Conservation (phyloP, 1,140 invertebrate species). For the Panagrolaimus sp. region DNA sequence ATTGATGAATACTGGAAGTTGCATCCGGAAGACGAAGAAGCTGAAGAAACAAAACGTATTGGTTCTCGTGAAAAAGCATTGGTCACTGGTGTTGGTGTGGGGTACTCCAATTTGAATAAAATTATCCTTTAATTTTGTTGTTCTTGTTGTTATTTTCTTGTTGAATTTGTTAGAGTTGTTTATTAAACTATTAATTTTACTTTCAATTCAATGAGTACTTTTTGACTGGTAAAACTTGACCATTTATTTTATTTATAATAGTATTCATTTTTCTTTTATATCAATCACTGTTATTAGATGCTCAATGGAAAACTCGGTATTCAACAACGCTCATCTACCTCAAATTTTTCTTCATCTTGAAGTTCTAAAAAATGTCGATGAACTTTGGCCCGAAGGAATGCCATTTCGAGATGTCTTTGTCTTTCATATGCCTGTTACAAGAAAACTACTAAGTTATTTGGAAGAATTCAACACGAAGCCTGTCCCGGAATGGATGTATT, state of each 20-base stretch:
- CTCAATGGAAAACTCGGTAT: too few relatives aligned
- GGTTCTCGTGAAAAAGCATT: conserved; percentile 61
- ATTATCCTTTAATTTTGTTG: conserved; percentile 63
- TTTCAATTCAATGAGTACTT: conserved; percentile 1
- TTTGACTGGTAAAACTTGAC: background rate
- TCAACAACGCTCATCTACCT: background rate
- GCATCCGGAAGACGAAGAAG: conserved; percentile 60
- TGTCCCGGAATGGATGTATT: background rate
- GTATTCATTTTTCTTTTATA: background rate
- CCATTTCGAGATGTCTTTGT: background rate
- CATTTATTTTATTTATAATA: background rate
- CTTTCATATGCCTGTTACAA: background rate
- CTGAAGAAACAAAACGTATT: conserved; percentile 62
- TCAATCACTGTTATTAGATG: too few relatives aligned
- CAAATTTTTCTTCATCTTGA: background rate
- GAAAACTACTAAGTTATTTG: background rate
- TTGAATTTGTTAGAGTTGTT: conserved; percentile 13
- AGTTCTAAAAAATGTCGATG: background rate
- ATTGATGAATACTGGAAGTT: conserved; percentile 67
- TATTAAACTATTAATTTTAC: conserved; percentile 7
- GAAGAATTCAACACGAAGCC: background rate
- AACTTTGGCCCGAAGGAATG: background rate
- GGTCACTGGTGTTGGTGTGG: conserved; percentile 88
- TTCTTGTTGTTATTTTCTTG: conserved; percentile 27
- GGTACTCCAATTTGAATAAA: conserved; percentile 86